These are phyloP conservation scores for Chironomus striatipennis DNA, from an alignment of 1,140 invertebrate genomes.

Conservation along the genomic window DNA sequence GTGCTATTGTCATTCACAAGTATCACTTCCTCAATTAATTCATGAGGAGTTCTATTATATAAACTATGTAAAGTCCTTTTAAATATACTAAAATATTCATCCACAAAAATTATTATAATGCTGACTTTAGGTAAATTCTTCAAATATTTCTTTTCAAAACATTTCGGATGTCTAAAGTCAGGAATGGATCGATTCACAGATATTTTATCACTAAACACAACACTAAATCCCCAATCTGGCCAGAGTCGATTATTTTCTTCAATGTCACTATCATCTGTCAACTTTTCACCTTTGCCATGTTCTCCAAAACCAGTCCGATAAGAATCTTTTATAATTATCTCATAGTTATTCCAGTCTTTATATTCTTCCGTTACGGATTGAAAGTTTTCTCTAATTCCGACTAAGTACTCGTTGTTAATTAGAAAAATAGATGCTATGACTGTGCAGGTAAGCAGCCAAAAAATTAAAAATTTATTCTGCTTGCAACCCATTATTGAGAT, in stretches of 20 bases:
- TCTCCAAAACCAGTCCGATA: slow-evolving; percentile 55
- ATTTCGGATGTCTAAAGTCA: slow-evolving; percentile 57
- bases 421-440: no score
- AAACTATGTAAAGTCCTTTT: slow-evolving; percentile 78
- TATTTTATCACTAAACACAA: slow-evolving; percentile 65
- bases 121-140: slow-evolving; percentile 66
- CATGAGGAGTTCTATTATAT: slow-evolving; percentile 68
- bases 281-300: slow-evolving; percentile 44
- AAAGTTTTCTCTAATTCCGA: no score
- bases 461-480: no score
- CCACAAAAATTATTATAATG: slow-evolving; percentile 88
- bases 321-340: slow-evolving; percentile 49
- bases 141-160: slow-evolving; percentile 47
- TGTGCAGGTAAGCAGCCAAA: no score
- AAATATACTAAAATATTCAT: slow-evolving; percentile 83
- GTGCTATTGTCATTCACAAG: slow-evolving; percentile 88
- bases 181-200: slow-evolving; percentile 65
- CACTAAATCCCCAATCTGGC: slow-evolving; percentile 72
- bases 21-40: slow-evolving; percentile 80
- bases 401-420: no score
- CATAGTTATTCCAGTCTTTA: slow-evolving; percentile 62
- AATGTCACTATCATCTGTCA: slow-evolving; percentile 42
- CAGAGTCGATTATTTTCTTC: slow-evolving; percentile 50
- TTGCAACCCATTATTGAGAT: no score
- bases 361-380: no score